Percentiles rank a stretch among this genome's conserved stretches.
These are phyloP conservation scores for Myotis planiceps DNA, from an alignment of 2,797 vertebrate species.

Conservation along the genomic window DNA sequence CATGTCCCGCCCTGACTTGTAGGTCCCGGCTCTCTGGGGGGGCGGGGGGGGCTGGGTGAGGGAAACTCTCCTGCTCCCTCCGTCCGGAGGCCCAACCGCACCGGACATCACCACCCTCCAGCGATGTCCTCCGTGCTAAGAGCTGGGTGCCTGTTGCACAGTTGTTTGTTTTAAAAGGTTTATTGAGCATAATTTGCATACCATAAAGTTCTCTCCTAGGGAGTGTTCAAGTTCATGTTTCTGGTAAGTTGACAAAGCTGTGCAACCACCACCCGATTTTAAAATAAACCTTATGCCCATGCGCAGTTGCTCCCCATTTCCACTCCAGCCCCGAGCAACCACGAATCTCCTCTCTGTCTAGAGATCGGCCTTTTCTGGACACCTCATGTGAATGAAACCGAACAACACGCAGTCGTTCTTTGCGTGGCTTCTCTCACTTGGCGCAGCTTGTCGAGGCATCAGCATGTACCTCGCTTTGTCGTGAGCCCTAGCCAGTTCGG, in stretches of 20 bases:
- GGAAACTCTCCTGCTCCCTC: conserved; percentile 37
- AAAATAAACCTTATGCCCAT: not conserved
- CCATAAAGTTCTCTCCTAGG: not conserved
- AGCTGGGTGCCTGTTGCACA: fast-evolving
- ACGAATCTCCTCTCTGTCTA: not conserved
- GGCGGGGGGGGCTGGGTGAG: not conserved
- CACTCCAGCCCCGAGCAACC: not conserved
- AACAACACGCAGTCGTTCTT: not conserved
- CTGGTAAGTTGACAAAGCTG: not conserved
- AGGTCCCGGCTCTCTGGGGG: conserved; percentile 55
- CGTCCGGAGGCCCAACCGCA: not conserved
- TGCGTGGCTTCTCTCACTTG: not conserved
- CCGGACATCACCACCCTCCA: not conserved
- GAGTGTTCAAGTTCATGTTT: not conserved
- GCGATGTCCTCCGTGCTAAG: not conserved
- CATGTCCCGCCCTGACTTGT: conserved; percentile 67
- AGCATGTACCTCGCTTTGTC: not conserved
- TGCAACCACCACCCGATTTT: not conserved
- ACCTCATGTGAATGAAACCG: not conserved
- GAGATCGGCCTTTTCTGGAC: not conserved
- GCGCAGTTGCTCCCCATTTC: not conserved
- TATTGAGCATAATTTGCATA: not conserved
- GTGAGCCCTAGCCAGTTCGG: not conserved
- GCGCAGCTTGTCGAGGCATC: not conserved
- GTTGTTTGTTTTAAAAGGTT: not conserved